Evolutionary conservation across 2,888 invertebrate genomes (phyloP), one percentile per base, ranked within the genome.

Genomic region (Tethea ocularis): DNA sequence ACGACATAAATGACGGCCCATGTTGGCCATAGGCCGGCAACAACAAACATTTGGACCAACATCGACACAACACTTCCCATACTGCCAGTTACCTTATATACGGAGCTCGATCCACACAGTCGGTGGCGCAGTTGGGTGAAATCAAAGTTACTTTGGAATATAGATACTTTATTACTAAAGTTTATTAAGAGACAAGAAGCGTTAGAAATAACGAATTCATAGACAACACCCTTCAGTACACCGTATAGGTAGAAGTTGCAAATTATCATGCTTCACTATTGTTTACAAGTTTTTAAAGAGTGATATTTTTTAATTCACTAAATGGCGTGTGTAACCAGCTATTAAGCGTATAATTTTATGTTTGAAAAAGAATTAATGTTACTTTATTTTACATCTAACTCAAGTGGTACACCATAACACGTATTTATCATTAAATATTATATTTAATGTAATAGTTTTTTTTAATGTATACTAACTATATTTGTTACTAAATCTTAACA

Each of bases 101-200:
- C 80, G 87, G 87, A 84, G 91, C 86, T 82, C 91, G 29, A 20
- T 89, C 89, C 90, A 80, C 77, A 79, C 75, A 84, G 88, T 82
- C 82, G 87, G 88, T 82, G 83, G 88, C 89, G 84, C 83, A 80
- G 84, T 78, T 75, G 85, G 91, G 88, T 89, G 89, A 89, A 92
- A 93, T 92, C 82, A 93, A 92, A 91, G 86, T 89, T 85, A 91
- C 89, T 91, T 89, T 91, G 89, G 93, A 91, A 86, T 92, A 93
- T 82, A 91, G 86, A 88, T 90, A 91, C 86, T 92, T 93, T 92
- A 93, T 92, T 93, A 91, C 89, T 91, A 91, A 85, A 78, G 69
- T 86, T 89, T 85, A 80, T 29, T 52, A 84, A 82, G 84, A 84
- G 87, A 87, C 86, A 89, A 86, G 82, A 90, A 91, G 91, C 91